A percentile compares a stretch with the other conserved stretches of the same genome.
Evolutionary conservation across 2,113 vertebrate species (phyloP).

Genomic region (Steatornis caripensis): DNA sequence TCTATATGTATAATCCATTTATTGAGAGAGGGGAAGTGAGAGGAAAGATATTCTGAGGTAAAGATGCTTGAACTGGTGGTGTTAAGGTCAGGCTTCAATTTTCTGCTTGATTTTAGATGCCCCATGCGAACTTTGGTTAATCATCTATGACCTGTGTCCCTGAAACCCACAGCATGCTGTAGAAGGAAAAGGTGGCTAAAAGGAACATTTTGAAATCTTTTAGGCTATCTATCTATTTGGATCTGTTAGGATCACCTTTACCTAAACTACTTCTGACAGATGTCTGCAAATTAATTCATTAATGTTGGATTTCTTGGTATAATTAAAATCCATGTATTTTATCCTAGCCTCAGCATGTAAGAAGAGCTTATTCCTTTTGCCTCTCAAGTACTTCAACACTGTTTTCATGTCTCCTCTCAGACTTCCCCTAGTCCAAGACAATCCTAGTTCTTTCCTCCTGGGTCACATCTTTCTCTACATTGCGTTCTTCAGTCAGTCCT

Average conservation of each 20-base stretch:
- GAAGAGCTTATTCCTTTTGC: background rate
- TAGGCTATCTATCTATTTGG: background rate
- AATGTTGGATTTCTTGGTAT: background rate
- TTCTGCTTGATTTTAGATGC: conserved; percentile 34
- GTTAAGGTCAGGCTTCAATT: conserved; percentile 38
- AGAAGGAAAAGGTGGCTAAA: background rate
- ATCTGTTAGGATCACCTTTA: background rate
- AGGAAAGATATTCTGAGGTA: background rate
- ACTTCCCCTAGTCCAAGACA: background rate
- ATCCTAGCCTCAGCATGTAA: background rate
- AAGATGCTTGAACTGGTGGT: background rate
- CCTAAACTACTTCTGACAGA: background rate
- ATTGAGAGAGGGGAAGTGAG: background rate
- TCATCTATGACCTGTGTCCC: background rate
- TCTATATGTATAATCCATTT: background rate
- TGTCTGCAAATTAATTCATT: background rate
- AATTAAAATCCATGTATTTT: background rate
- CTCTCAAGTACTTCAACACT: background rate
- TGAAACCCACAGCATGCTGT: background rate
- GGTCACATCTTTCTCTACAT: background rate
- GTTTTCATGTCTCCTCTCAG: background rate
- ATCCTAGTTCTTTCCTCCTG: background rate
- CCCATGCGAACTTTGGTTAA: background rate
- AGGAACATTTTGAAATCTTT: background rate
- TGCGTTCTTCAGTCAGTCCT: background rate